Evolutionary conservation across 2,797 vertebrate genomes (phyloP).

Genomic region (Psittacula echo): DNA sequence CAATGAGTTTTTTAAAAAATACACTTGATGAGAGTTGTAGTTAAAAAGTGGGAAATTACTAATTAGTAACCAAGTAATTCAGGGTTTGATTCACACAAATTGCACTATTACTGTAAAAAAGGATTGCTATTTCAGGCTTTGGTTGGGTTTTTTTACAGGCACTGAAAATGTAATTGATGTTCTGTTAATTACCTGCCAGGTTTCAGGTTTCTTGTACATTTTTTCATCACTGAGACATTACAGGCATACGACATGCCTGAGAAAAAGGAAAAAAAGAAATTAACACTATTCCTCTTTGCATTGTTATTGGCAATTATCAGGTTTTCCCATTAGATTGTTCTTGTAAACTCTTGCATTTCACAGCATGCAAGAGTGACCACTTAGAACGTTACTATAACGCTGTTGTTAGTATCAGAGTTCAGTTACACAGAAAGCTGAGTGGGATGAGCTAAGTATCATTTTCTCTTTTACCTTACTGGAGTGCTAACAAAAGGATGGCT

Average conservation of each 20-base stretch:
- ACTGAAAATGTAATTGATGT: slow-evolving; percentile 61
- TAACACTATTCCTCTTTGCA: slow-evolving; percentile 47
- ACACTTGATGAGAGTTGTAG: slow-evolving; percentile 37
- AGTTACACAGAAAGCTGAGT: slow-evolving; percentile 50
- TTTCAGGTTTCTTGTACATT: slow-evolving; percentile 62
- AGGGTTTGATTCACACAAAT: slow-evolving; percentile 72
- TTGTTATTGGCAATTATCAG: slow-evolving; percentile 73
- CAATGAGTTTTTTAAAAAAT: not conserved
- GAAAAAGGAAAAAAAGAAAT: slow-evolving; percentile 44
- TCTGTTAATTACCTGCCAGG: slow-evolving; percentile 68
- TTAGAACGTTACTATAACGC: slow-evolving; percentile 26
- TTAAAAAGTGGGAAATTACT: slow-evolving; percentile 75
- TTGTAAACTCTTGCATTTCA: slow-evolving; percentile 59
- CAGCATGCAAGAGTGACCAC: slow-evolving; percentile 63
- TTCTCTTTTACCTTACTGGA: slow-evolving; percentile 51
- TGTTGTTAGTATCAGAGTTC: slow-evolving; percentile 58
- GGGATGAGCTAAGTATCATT: slow-evolving; percentile 43
- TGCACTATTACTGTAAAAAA: slow-evolving; percentile 68
- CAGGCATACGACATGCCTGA: slow-evolving; percentile 66
- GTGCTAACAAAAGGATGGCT: slow-evolving; percentile 64
- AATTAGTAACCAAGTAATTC: slow-evolving; percentile 75
- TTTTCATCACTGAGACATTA: slow-evolving; percentile 65
- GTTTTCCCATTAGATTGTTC: slow-evolving; percentile 71
- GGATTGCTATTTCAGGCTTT: slow-evolving; percentile 55
- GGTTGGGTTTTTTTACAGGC: not conserved